Base-by-base conservation (phyloP, 1,140 invertebrate genomes). In the Apis laboriosa region DNA sequence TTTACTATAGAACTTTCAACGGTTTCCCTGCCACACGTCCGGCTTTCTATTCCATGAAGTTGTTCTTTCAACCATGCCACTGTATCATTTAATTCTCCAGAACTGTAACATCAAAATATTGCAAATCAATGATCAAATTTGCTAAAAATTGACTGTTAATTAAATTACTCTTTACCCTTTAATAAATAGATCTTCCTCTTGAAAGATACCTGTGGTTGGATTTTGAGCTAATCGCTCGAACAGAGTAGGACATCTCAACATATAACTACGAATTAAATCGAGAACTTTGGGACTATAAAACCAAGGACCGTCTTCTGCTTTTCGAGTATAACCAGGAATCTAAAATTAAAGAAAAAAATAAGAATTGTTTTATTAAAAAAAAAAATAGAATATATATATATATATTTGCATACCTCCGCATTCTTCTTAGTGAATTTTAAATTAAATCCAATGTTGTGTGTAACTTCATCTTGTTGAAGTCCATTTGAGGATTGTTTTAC, bases 371-470 rank as follows among this genome's bases (percentile, higher is more conserved):
- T 34, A 64, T 34, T n/a, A 15, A 12, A 49, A 1, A 61, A 61
- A 1, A 3, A 12, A 49, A 73, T 4, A 7, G n/a, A n/a, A 71
- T 24, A n/a, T 19, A 8, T 11, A 21, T n/a, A 43, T 11, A 67
- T 66, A 78, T 68, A n/a, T 63, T 58, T 79, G 17, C 53, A 63
- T 89, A 97, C 96, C 94, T 97, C 96, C 91, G 95, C 93, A 85
- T 96, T 96, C 60, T 92, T 96, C 92, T 97, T 98, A 74, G 97
- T 98, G 88, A 97, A 98, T 92, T 99, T 99, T 2, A 99, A 94
- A 92, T 98, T 98, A 17, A 99, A 94, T 0, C 98, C 99, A 53
- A 99, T 95, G 91, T 99, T 99, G 43, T 96, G 91, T 91, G 96
- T 97, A n/a, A 92, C 77, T 11, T 86, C 17, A 21, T 92, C 90